A percentile compares a stretch with the other conserved stretches of the same genome.
phyloP scores from a whole-genome alignment of 2,113 vertebrate genomes.

The Triplophysa siluroides region DNA sequence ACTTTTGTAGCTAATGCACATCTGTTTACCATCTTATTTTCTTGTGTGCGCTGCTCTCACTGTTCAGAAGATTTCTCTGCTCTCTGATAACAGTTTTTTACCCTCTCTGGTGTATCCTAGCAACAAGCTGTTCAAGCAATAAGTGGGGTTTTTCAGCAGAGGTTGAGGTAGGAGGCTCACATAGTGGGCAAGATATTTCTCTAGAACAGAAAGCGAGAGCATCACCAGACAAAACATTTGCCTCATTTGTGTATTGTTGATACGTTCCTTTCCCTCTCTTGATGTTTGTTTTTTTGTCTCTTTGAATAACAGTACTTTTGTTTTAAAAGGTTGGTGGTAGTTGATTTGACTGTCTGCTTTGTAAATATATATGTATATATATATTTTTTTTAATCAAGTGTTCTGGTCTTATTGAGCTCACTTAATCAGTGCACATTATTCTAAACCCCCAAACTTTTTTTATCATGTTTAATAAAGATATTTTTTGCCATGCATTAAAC shows the following conservation, averaged over 20 bases:
- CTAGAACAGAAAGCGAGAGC: conserved; percentile 37
- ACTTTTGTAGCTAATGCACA: conserved; percentile 51
- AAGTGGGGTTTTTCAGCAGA: conserved; percentile 51
- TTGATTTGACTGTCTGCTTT: background rate
- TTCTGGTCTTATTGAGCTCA: background rate
- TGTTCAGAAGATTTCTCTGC: conserved; percentile 51
- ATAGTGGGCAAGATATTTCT: conserved; percentile 40
- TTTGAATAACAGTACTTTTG: background rate
- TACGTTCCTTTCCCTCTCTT: background rate
- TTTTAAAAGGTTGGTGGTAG: background rate
- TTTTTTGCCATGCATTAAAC: too few relatives aligned
- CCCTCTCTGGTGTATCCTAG: conserved; percentile 56
- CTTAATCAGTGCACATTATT: background rate
- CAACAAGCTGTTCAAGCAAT: conserved; percentile 55
- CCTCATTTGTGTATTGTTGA: conserved; percentile 42
- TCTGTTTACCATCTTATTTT: conserved; percentile 58
- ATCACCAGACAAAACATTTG: conserved; percentile 33
- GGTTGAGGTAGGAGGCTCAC: conserved; percentile 37
- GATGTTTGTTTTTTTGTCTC: background rate
- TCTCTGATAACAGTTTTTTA: conserved; percentile 58
- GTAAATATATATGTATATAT: background rate
- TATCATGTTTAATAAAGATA: too few relatives aligned
- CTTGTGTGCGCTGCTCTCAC: conserved; percentile 43
- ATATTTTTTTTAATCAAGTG: too few relatives aligned
- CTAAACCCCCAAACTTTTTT: too few relatives aligned